Percentiles rank a stretch among this genome's conserved stretches.
These are phyloP conservation scores for Acipenser ruthenus DNA, from an alignment of 2,797 vertebrate species.

Conservation along the genomic window DNA sequence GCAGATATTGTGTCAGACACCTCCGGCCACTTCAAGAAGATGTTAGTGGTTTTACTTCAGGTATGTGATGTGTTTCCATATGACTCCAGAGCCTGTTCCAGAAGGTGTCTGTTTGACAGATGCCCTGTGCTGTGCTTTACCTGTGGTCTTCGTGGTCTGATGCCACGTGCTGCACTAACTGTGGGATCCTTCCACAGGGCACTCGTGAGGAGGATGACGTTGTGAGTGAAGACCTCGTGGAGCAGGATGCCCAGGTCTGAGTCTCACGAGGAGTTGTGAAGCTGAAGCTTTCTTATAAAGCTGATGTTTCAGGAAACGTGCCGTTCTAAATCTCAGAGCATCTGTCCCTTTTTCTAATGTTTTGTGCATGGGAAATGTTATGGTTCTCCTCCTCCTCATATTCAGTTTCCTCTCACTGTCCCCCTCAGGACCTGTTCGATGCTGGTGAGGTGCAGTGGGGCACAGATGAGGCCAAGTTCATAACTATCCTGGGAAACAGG, in stretches of 20 bases:
- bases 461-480: constrained; percentile 90
- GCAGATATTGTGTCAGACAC: constrained; percentile 75
- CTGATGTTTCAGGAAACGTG: too few relatives aligned
- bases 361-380: background rate
- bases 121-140: too few relatives aligned
- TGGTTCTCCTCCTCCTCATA: background rate
- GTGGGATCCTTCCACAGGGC: constrained; percentile 54
- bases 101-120: too few relatives aligned
- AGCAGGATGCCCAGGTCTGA: constrained; percentile 80
- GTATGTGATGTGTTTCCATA: constrained; percentile 40
- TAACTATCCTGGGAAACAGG: constrained; percentile 87
- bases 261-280: background rate
- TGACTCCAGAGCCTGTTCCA: too few relatives aligned
- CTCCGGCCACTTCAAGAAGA: constrained; percentile 94
- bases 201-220: constrained; percentile 82
- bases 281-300: too few relatives aligned
- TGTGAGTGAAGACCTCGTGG: constrained; percentile 79
- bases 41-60: constrained; percentile 90
- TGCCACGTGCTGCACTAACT: background rate
- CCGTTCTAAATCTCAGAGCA: too few relatives aligned
- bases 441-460: constrained; percentile 92
- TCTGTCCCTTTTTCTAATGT: too few relatives aligned
- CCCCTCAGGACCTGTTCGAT: constrained; percentile 71
- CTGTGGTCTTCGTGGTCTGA: too few relatives aligned
- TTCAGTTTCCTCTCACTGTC: background rate